A percentile compares a stretch with the other conserved stretches of the same genome.
Evolutionary conservation across 2,888 invertebrate species (phyloP).

Genomic region (Crepidodera aurea): DNA sequence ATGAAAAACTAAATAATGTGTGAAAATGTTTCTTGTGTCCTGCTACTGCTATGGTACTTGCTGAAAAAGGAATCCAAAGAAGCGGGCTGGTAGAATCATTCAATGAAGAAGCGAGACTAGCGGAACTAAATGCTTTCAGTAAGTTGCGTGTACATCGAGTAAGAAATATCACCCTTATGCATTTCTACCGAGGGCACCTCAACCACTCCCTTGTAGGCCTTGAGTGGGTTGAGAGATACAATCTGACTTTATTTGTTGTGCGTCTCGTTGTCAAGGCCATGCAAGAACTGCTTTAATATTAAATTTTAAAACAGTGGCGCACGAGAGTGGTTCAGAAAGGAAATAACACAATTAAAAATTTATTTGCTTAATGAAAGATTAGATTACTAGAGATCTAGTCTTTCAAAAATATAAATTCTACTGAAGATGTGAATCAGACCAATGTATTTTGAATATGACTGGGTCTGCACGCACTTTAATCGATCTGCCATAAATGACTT

Average conservation of each 20-base stretch:
- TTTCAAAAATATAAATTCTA: too few species aligned
- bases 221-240: slow-evolving; percentile 53
- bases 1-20: too few species aligned
- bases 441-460: too few species aligned
- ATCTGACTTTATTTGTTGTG: slow-evolving; percentile 52
- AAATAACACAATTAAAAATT: too few species aligned
- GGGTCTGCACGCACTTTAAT: too few species aligned
- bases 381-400: too few species aligned
- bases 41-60: too few species aligned
- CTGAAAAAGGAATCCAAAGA: slow-evolving; percentile 17
- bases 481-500: too few species aligned
- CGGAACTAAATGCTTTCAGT: slow-evolving; percentile 47
- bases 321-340: not conserved
- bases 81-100: slow-evolving; percentile 16
- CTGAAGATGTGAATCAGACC: too few species aligned
- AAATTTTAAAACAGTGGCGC: slow-evolving; percentile 37
- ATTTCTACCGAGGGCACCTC: slow-evolving; percentile 25
- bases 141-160: slow-evolving; percentile 33
- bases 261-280: slow-evolving; percentile 50
- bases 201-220: slow-evolving; percentile 46
- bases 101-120: slow-evolving; percentile 38
- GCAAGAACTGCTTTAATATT: slow-evolving; percentile 42
- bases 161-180: slow-evolving; percentile 44
- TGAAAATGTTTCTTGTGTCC: too few species aligned
- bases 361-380: too few species aligned